Evolutionary conservation across 2,888 invertebrate species (phyloP).

Genomic region (Apoda limacodes): DNA sequence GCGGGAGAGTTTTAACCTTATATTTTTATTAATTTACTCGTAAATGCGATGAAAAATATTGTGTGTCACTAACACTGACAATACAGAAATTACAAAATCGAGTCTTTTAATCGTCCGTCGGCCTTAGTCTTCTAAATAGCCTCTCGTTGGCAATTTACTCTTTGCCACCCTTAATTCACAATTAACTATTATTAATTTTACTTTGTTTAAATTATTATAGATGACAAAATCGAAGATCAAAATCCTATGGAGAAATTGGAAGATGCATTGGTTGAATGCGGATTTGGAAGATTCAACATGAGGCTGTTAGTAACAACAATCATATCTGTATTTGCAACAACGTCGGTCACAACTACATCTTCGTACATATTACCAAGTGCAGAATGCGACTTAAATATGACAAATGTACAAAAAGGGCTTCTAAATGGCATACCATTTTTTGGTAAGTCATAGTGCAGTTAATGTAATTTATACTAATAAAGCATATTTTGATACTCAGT

Average conservation of each 20-base stretch:
- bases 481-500: not conserved
- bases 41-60: too few species aligned
- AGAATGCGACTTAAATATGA: constrained; percentile 39
- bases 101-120: too few species aligned
- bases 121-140: too few species aligned
- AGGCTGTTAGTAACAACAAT: constrained; percentile 29
- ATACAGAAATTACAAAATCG: too few species aligned
- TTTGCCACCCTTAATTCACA: too few species aligned
- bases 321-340: constrained; percentile 27
- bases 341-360: constrained; percentile 31
- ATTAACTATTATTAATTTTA: not conserved
- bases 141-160: too few species aligned
- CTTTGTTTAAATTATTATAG: constrained; percentile 8
- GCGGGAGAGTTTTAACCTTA: too few species aligned
- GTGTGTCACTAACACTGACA: too few species aligned
- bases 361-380: constrained; percentile 38
- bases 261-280: constrained; percentile 31
- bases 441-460: too few species aligned
- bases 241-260: constrained; percentile 34
- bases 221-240: constrained; percentile 16
- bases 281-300: constrained; percentile 36
- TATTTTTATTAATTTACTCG: too few species aligned
- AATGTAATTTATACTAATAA: not conserved
- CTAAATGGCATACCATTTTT: constrained; percentile 38
- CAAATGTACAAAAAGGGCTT: constrained; percentile 35